Conservation (phyloP, 2,888 invertebrate genomes). For the Campoplex nolae region DNA sequence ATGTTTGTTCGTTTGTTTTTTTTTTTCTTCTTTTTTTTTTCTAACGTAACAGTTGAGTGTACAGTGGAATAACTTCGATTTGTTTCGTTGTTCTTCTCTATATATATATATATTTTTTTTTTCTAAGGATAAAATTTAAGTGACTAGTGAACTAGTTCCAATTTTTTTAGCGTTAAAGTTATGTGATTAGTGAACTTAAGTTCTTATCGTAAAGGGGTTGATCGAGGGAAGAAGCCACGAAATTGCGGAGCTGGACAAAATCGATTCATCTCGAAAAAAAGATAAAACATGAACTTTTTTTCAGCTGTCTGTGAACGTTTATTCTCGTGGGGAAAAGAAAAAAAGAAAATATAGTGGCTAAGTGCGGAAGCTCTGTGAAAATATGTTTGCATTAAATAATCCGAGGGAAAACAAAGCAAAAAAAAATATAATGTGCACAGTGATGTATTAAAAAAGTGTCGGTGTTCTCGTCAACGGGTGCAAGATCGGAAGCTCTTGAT, state of each 20-base stretch:
- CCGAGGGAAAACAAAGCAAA: conserved; percentile 43
- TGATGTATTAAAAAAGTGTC: conserved; percentile 82
- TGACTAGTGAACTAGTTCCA: conserved; percentile 61
- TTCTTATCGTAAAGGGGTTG: conserved; percentile 43
- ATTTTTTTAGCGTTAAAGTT: conserved; percentile 29
- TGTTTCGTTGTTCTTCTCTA: conserved; percentile 32
- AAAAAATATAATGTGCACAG: conserved; percentile 80
- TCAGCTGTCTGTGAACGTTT: conserved; percentile 25
- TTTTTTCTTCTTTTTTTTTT: background rate
- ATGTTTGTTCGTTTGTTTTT: conserved; percentile 35
- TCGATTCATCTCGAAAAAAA: background rate
- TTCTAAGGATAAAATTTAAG: conserved; percentile 53
- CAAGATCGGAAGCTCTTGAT: conserved; percentile 64
- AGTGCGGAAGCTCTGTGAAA: conserved; percentile 65
- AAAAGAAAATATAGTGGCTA: conserved; percentile 50
- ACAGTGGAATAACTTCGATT: conserved; percentile 18
- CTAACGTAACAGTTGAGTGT: conserved; percentile 24
- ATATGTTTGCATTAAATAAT: conserved; percentile 51
- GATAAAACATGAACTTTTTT: conserved; percentile 20
- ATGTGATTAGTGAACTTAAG: conserved; percentile 51
- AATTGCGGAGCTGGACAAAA: conserved; percentile 3
- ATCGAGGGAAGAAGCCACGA: conserved; percentile 26
- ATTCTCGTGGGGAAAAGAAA: background rate
- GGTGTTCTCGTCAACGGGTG: conserved; percentile 80
- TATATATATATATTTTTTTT: conserved; percentile 27